Evolutionary conservation across 2,113 vertebrate genomes (phyloP).

Genomic region (Microtus richardsoni): DNA sequence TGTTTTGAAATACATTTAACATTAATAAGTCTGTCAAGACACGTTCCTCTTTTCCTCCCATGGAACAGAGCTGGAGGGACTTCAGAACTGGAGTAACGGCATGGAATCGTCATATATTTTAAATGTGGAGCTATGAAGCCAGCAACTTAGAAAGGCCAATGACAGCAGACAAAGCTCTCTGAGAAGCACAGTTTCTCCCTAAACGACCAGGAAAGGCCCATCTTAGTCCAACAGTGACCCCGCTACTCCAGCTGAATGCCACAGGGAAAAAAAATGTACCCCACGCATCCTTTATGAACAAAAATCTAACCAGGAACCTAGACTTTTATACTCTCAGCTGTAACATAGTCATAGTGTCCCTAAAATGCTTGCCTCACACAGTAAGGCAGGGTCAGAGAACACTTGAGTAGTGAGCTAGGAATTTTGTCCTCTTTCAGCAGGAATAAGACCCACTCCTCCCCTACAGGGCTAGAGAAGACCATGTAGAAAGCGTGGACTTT

Average conservation of each 20-base stretch:
- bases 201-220: neutral
- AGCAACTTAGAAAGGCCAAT: neutral
- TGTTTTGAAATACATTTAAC: conserved; percentile 1
- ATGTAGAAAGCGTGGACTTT: conserved; percentile 21
- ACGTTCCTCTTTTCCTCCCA: conserved; percentile 18
- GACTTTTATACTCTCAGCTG: conserved; percentile 13
- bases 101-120: neutral
- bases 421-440: neutral
- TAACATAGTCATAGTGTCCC: neutral
- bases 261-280: neutral
- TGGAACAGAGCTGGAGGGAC: neutral
- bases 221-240: neutral
- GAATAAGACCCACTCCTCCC: neutral
- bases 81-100: neutral
- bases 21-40: conserved; percentile 47
- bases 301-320: conserved; percentile 12
- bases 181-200: conserved; percentile 30
- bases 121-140: neutral
- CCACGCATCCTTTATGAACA: neutral
- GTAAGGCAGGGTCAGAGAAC: neutral
- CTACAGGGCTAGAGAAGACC: neutral
- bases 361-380: neutral
- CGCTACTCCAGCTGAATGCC: neutral
- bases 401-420: conserved; percentile 19
- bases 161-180: neutral